A percentile compares a stretch with the other conserved stretches of the same genome.
Conservation (phyloP, 1,140 invertebrate species). For the Bombus cullumanus region DNA sequence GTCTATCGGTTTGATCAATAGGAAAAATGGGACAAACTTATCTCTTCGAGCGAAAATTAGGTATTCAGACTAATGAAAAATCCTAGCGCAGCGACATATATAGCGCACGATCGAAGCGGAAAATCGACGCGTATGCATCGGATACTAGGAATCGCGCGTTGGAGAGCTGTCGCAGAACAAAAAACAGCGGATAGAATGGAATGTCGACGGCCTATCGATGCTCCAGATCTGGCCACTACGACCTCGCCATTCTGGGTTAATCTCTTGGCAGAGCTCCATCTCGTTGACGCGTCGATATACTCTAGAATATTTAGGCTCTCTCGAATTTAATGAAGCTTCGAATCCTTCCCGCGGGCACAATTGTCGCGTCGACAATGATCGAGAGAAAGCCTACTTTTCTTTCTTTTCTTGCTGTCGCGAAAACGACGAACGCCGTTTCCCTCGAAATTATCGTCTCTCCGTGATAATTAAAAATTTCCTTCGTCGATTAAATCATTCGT, state of each 20-base stretch:
- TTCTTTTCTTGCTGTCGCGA: not conserved
- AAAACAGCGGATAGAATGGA: conserved; percentile 14
- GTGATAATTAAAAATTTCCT: too few relatives aligned
- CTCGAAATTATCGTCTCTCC: too few relatives aligned
- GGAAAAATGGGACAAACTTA: not conserved
- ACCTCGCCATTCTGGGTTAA: conserved; percentile 63
- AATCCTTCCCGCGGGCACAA: not conserved
- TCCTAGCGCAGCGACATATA: too few relatives aligned
- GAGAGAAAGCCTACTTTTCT: not conserved
- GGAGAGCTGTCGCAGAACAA: not conserved
- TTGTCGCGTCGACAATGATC: not conserved
- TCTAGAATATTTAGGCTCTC: conserved; percentile 31
- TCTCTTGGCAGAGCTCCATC: conserved; percentile 62
- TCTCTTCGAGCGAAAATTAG: not conserved
- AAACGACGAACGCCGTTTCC: too few relatives aligned
- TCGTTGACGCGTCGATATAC: conserved; percentile 48
- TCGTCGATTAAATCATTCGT: too few relatives aligned
- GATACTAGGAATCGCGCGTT: not conserved
- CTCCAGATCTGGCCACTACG: conserved; percentile 61
- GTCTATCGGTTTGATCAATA: too few relatives aligned
- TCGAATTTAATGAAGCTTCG: conserved; percentile 30
- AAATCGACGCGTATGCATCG: not conserved
- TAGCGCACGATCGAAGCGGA: not conserved
- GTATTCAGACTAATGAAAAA: not conserved
- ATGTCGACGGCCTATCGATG: conserved; percentile 62